These are phyloP conservation scores for Halictus quadricinctus DNA, from an alignment of 2,888 invertebrate species.

Conservation along the genomic window DNA sequence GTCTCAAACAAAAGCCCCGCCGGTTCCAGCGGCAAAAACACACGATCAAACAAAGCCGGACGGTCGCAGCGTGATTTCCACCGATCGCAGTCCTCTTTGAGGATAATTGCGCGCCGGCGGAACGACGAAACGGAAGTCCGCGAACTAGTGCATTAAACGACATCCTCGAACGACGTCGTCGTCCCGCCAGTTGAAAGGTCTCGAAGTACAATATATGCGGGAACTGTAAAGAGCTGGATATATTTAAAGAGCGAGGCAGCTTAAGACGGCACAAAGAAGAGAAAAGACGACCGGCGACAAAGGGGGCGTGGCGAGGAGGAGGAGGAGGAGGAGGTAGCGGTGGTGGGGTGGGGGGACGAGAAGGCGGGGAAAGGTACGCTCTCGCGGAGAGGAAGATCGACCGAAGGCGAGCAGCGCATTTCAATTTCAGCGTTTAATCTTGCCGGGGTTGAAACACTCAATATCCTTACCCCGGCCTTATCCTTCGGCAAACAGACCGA, in stretches of 20 bases:
- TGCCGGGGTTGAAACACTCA: conserved; percentile 13
- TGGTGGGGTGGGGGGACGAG: not conserved
- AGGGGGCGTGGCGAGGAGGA: not conserved
- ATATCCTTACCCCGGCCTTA: conserved; percentile 31
- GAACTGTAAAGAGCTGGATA: not conserved
- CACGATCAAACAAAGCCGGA: not conserved
- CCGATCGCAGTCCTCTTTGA: not conserved
- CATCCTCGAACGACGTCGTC: conserved; percentile 5
- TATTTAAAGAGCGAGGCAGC: not conserved
- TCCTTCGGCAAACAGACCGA: conserved; percentile 17
- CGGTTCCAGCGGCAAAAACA: not conserved
- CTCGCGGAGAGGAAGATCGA: conserved; percentile 13
- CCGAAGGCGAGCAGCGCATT: conserved; percentile 18
- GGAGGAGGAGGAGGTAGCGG: not conserved
- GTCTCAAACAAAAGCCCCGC: not conserved
- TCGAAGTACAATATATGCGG: conserved; percentile 16
- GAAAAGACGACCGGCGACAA: not conserved
- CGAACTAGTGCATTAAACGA: conserved; percentile 8
- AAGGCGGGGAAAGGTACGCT: not conserved
- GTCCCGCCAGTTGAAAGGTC: not conserved
- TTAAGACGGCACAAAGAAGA: not conserved
- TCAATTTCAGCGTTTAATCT: conserved; percentile 47
- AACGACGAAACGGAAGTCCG: not conserved
- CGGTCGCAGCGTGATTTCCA: not conserved
- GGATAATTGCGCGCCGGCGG: not conserved